Evolutionary conservation across 2,113 vertebrate species (phyloP), one percentile per base, ranked within the genome.

Genomic region (Ptyas mucosa): DNA sequence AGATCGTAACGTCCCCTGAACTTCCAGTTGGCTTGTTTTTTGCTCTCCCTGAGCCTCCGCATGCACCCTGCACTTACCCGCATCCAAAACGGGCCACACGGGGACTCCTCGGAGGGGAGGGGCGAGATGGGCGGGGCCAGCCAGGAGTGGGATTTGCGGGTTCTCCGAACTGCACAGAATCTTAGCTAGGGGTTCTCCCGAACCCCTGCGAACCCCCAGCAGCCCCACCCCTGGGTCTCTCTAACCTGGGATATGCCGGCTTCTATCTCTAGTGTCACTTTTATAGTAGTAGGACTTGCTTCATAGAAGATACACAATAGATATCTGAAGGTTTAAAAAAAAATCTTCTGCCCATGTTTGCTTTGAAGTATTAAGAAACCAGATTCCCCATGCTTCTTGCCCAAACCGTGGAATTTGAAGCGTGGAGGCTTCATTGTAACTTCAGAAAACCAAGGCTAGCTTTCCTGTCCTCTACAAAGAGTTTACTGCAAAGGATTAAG

Each of bases 331-430:
- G 49, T n/a, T n/a, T n/a, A n/a, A n/a, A n/a, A n/a, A n/a, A n/a
- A n/a, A n/a, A n/a, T n/a, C 54, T 87, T 34, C 91, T 49, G 90
- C 89, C 92, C 90, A 26, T 69, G 46, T 94, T 96, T 94, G 75
- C 91, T 85, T 94, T 94, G 64, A 94, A 96, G 88, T 93, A 85
- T 21, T 61, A 58, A 69, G 43, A 91, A 95, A 93, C 88, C 61
- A 8, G 53, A 69, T 69, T 69, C 61, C 29, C 61, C 4, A 0
- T 69, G 29, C 61, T n/a, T 69, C 61, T 34, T 69, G 55, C 88
- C 88, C 85, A 90, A 93, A 95, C 90, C 14, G 2, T 93, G 57
- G 75, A 92, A 20, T 89, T 39, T 0, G 5, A 90, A 93, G 85
- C 89, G n/a, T 51, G 89, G 90, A 94, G 54, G 52, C 34, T 23